A percentile compares a stretch with the other conserved stretches of the same genome.
Conservation (phyloP, 2,888 invertebrate genomes). For the Lissocephala sabroskyi region DNA sequence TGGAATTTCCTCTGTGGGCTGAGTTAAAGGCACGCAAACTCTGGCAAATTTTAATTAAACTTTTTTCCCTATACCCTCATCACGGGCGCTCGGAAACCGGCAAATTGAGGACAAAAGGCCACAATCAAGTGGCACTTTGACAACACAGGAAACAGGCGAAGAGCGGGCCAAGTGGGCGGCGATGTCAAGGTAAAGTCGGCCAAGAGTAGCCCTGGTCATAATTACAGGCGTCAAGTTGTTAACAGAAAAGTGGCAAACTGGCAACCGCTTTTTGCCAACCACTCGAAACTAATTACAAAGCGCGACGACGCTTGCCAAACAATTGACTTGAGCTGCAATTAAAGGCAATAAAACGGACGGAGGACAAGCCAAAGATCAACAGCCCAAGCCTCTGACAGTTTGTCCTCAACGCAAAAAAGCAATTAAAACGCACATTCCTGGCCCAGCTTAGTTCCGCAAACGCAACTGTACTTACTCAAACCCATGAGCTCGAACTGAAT, state of each 20-base stretch:
- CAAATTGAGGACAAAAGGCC: no score
- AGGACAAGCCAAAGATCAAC: not conserved
- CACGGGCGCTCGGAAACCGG: not conserved
- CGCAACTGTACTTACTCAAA: slow-evolving; percentile 79
- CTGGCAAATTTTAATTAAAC: slow-evolving; percentile 2
- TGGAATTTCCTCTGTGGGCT: no score
- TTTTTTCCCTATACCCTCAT: no score
- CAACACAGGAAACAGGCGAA: not conserved
- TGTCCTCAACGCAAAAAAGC: slow-evolving; percentile 2
- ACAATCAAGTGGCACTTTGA: not conserved
- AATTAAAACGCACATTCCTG: no score
- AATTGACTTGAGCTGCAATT: slow-evolving; percentile 53
- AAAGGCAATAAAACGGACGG: slow-evolving; percentile 31
- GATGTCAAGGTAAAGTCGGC: not conserved
- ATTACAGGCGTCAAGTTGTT: slow-evolving; percentile 13
- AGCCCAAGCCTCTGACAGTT: not conserved
- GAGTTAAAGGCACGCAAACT: not conserved
- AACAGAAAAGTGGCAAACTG: slow-evolving; percentile 1
- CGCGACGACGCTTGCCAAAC: slow-evolving; percentile 34
- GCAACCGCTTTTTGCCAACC: slow-evolving; percentile 3
- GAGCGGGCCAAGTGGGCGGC: not conserved
- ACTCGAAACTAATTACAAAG: slow-evolving; percentile 61
- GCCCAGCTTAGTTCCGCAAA: no score
- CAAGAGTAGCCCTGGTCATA: not conserved
- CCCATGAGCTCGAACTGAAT: slow-evolving; percentile 74